A percentile compares a stretch with the other conserved stretches of the same genome.
These are phyloP conservation scores for Agrochola circellaris DNA, from an alignment of 2,888 invertebrate genomes.

Conservation along the genomic window DNA sequence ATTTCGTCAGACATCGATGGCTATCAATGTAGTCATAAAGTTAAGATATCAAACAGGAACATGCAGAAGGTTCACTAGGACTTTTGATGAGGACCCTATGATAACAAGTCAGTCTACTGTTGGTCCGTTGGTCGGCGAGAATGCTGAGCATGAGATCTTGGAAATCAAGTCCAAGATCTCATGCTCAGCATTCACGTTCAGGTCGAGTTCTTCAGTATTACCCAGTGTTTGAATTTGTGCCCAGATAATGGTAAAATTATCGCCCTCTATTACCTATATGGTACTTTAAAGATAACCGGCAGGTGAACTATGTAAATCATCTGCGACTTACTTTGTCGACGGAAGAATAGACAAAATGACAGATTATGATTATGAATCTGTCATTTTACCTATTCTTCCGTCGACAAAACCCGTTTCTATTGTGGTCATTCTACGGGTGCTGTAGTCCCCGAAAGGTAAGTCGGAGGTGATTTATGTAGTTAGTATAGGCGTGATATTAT, in stretches of 20 bases:
- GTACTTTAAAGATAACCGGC: neutral
- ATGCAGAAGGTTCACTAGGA: neutral
- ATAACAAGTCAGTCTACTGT: neutral
- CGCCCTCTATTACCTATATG: neutral
- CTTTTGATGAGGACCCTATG: neutral
- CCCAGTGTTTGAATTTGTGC: neutral
- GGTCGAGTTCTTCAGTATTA: neutral
- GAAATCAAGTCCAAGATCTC: too few species aligned
- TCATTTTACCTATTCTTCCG: too few species aligned
- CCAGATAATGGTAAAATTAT: neutral
- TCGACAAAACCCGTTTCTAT: too few species aligned
- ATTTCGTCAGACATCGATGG: conserved; percentile 12
- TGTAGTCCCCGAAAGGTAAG: too few species aligned
- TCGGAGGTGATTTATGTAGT: too few species aligned
- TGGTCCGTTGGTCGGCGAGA: too few species aligned
- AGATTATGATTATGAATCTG: too few species aligned
- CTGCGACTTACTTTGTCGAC: too few species aligned
- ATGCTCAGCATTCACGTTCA: too few species aligned
- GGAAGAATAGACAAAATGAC: too few species aligned
- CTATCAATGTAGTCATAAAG: conserved; percentile 19
- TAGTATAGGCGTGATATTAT: neutral
- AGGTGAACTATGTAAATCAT: neutral
- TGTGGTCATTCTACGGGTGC: too few species aligned
- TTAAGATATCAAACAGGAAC: neutral
- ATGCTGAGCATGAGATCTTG: neutral